Evolutionary conservation across 2,797 vertebrate genomes (phyloP).

Genomic region (Orientallactaga sibirica): DNA sequence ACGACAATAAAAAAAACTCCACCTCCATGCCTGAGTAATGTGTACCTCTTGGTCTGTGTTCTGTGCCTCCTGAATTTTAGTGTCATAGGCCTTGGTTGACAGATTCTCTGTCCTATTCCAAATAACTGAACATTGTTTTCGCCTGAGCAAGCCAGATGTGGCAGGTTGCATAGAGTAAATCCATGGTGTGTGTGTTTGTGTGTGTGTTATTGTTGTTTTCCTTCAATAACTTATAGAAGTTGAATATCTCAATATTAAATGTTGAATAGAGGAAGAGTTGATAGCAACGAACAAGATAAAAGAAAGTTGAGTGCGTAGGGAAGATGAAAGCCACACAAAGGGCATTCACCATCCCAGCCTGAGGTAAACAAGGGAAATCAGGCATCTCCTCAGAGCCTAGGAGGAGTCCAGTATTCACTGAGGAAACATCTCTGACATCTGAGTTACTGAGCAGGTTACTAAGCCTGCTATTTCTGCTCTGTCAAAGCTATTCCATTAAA

Average conservation of each 20-base stretch:
- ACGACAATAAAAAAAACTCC: neutral
- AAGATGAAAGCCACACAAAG: slow-evolving; percentile 51
- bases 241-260: slow-evolving; percentile 26
- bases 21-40: neutral
- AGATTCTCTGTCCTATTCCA: neutral
- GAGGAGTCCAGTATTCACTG: neutral
- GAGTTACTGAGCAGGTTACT: slow-evolving; percentile 51
- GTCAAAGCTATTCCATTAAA: slow-evolving; percentile 71
- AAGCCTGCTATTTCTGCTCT: slow-evolving; percentile 72
- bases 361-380: slow-evolving; percentile 23
- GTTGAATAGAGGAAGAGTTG: slow-evolving; percentile 27
- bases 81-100: neutral
- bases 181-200: neutral
- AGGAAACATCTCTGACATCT: slow-evolving; percentile 38
- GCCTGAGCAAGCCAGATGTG: slow-evolving; percentile 26
- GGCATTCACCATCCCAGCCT: neutral
- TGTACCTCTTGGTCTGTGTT: neutral
- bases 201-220: neutral
- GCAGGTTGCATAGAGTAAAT: neutral
- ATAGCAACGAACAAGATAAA: slow-evolving; percentile 29
- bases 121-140: slow-evolving; percentile 29
- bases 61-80: neutral
- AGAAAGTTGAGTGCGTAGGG: slow-evolving; percentile 1
- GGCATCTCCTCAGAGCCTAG: neutral
- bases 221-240: slow-evolving; percentile 42